These are phyloP conservation scores for Cyprinus carpio DNA, from an alignment of 2,113 vertebrate species.

Conservation along the genomic window DNA sequence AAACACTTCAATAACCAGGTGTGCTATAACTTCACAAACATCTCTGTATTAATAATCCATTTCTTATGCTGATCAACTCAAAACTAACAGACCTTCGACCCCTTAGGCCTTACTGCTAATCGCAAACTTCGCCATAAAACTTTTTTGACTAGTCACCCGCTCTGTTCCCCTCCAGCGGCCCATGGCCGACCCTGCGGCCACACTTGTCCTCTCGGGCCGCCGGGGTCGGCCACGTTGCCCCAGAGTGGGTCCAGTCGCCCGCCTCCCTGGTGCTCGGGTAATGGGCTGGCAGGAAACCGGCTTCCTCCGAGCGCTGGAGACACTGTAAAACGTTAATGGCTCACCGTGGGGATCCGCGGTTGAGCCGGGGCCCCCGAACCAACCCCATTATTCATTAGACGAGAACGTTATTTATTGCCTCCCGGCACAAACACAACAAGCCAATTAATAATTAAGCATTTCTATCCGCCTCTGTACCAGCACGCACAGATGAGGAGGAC, in stretches of 20 bases:
- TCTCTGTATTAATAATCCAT: conserved; percentile 43
- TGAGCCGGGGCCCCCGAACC: conserved; percentile 52
- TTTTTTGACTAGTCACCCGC: conserved; percentile 43
- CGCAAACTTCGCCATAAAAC: conserved; percentile 47
- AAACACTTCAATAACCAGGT: conserved; percentile 18
- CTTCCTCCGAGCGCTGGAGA: conserved; percentile 56
- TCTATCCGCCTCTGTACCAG: conserved; percentile 58
- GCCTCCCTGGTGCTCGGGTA: conserved; percentile 56
- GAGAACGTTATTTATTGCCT: conserved; percentile 64
- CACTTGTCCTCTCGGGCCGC: conserved; percentile 41
- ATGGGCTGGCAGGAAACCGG: conserved; percentile 57
- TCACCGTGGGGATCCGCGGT: conserved; percentile 56
- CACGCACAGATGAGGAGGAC: conserved; percentile 49
- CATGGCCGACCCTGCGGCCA: conserved; percentile 43
- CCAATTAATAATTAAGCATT: conserved; percentile 63
- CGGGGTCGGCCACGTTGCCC: conserved; percentile 34
- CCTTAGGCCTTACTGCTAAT: conserved; percentile 46
- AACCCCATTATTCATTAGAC: conserved; percentile 62
- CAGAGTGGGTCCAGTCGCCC: conserved; percentile 46
- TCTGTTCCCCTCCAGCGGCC: conserved; percentile 45
- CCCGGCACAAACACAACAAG: conserved; percentile 63
- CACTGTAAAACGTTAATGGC: conserved; percentile 61
- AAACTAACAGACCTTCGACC: conserved; percentile 54
- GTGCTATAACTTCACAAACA: conserved; percentile 26
- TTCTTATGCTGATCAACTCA: conserved; percentile 47